Percentiles rank a stretch among this genome's conserved stretches.
Conservation (phyloP, 1,140 invertebrate species). For the Nautilus pompilius region DNA sequence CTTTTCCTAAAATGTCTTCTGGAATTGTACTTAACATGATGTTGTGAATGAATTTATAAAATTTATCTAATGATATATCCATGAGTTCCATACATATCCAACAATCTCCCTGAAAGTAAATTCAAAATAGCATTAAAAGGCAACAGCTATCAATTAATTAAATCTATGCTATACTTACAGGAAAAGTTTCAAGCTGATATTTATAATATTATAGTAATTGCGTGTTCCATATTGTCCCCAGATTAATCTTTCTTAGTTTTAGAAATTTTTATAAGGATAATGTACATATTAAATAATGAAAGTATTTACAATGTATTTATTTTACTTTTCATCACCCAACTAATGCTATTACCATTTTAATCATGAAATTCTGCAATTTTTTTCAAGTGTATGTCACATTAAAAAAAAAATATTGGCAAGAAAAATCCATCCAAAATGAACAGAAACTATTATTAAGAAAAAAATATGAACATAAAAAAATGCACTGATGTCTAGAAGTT, state of each 20-base stretch:
- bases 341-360: no score
- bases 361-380: no score
- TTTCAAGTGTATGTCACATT: no score
- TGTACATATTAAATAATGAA: no score
- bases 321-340: no score
- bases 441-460: no score
- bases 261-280: no score
- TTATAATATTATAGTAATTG: no score
- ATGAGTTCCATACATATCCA: constrained; percentile 99
- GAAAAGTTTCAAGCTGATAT: background rate
- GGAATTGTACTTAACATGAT: constrained; percentile 56
- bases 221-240: no score
- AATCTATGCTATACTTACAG: background rate
- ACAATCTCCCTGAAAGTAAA: constrained; percentile 74
- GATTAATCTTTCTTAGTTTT: no score
- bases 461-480: background rate
- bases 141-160: background rate
- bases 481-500: background rate
- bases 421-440: background rate
- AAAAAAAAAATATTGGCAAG: background rate
- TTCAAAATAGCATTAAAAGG: no score
- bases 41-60: constrained; percentile 81
- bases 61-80: constrained; percentile 98
- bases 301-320: no score
- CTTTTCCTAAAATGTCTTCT: constrained; percentile 67